A percentile compares a stretch with the other conserved stretches of the same genome.
phyloP scores from a whole-genome alignment of 2,797 vertebrate species.

The Acestrorhynchus altus region DNA sequence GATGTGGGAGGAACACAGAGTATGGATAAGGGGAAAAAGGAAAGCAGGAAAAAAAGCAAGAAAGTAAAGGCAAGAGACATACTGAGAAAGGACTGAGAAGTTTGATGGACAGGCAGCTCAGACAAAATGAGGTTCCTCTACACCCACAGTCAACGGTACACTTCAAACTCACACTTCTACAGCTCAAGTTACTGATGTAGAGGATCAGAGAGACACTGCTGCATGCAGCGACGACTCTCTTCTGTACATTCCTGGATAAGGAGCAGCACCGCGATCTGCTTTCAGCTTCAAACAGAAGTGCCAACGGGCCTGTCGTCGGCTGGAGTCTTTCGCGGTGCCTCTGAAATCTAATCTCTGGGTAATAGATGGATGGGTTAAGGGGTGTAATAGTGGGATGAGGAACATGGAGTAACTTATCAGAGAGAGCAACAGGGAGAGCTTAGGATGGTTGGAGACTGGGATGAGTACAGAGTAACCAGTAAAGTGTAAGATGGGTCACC shows the following conservation, averaged over 20 bases:
- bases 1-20: conserved; percentile 15
- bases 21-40: conserved; percentile 37
- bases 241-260: conserved; percentile 72
- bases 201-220: conserved; percentile 59
- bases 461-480: background rate
- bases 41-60: conserved; percentile 3
- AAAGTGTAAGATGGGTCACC: background rate
- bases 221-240: conserved; percentile 66
- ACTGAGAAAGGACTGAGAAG: conserved; percentile 17
- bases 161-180: conserved; percentile 13
- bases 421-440: conserved; percentile 45
- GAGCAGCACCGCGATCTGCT: conserved; percentile 74
- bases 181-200: conserved; percentile 56
- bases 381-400: conserved; percentile 59
- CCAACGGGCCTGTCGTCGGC: conserved; percentile 78
- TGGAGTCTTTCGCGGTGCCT: conserved; percentile 74
- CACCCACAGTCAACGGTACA: conserved; percentile 29
- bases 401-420: conserved; percentile 38
- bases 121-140: background rate
- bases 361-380: conserved; percentile 68
- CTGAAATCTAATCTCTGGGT: conserved; percentile 76
- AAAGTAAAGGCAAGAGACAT: conserved; percentile 20
- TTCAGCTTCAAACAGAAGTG: conserved; percentile 72
- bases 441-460: conserved; percentile 11
- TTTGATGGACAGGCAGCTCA: conserved; percentile 25